Percentiles rank a stretch among this genome's conserved stretches.
Conservation (phyloP, 2,113 vertebrate genomes). For the Ia io region DNA sequence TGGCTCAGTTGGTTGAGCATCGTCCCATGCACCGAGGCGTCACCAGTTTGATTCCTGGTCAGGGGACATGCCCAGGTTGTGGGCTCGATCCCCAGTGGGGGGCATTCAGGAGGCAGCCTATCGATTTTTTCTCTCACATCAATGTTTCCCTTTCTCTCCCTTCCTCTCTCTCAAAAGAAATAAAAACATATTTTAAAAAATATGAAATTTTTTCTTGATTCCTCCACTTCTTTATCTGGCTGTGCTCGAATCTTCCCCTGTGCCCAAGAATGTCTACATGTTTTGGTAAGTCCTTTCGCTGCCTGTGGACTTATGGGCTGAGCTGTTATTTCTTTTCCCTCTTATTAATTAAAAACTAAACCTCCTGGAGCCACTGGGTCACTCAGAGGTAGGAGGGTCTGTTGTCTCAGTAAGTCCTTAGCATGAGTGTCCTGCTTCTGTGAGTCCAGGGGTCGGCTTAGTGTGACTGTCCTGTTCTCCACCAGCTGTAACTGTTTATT, state of each 20-base stretch:
- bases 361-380: not conserved
- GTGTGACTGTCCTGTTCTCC: not conserved
- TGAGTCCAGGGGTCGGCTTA: not conserved
- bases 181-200: too few species aligned
- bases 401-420: not conserved
- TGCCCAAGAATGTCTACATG: not conserved
- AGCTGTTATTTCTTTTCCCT: not conserved
- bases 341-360: not conserved
- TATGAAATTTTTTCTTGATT: not conserved
- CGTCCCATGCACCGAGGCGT: too few species aligned
- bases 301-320: not conserved
- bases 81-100: too few species aligned
- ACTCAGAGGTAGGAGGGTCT: not conserved
- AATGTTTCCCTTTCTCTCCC: too few species aligned
- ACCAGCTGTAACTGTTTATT: not conserved
- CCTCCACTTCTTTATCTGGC: not conserved
- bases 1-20: too few species aligned
- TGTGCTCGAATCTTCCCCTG: not conserved
- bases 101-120: too few species aligned
- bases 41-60: too few species aligned
- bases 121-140: too few species aligned
- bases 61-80: too few species aligned
- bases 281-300: not conserved
- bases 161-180: too few species aligned
- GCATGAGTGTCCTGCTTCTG: not conserved